These are phyloP conservation scores for Aphis gossypii DNA, from an alignment of 1,140 invertebrate species.

Conservation along the genomic window DNA sequence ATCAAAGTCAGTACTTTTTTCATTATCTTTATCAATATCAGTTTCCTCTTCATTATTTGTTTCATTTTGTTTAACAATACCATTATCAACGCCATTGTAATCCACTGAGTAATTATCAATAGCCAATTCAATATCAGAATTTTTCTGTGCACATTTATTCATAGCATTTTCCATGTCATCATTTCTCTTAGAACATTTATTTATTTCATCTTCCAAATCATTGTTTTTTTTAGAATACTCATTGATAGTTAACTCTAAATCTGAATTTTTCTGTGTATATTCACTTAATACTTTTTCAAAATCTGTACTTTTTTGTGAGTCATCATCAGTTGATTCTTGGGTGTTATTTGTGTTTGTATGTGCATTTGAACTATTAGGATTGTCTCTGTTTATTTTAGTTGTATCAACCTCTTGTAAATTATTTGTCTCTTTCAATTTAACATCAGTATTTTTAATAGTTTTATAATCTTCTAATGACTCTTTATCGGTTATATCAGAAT, in stretches of 20 bases:
- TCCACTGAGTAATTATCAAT: background rate
- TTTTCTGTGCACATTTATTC: conserved; percentile 49
- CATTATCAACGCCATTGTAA: background rate
- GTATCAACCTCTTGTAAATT: background rate
- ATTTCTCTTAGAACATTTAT: conserved; percentile 32
- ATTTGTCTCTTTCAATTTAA: background rate
- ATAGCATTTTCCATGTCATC: conserved; percentile 42
- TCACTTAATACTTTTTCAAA: conserved; percentile 16
- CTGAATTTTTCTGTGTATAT: conserved; percentile 21
- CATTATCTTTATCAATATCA: background rate
- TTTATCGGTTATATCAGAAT: background rate
- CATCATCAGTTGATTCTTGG: conserved; percentile 35
- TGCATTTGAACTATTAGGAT: background rate
- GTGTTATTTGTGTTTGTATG: background rate
- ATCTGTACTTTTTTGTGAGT: conserved; percentile 42
- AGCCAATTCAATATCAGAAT: conserved; percentile 27
- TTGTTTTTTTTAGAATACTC: conserved; percentile 19
- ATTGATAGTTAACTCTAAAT: conserved; percentile 32
- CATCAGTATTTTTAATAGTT: background rate
- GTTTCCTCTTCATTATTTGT: background rate
- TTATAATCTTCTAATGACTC: background rate
- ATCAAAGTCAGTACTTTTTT: background rate
- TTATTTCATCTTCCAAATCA: conserved; percentile 17
- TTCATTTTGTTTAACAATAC: background rate
- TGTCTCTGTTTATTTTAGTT: background rate